phyloP scores from a whole-genome alignment of 2,797 vertebrate genomes.

The Rhynchonycteris naso region DNA sequence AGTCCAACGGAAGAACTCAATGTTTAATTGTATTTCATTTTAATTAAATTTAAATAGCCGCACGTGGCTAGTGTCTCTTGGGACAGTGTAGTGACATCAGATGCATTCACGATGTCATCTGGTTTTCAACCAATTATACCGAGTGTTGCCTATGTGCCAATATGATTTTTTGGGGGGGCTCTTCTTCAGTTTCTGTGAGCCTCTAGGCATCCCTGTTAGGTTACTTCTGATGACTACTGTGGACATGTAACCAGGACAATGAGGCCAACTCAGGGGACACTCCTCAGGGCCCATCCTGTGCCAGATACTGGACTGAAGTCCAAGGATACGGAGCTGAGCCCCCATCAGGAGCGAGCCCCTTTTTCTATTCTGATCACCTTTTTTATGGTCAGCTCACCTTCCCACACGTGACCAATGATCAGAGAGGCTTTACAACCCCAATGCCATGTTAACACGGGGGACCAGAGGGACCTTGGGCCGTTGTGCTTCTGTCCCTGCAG shows the following conservation, averaged over 20 bases:
- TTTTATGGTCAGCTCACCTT: neutral
- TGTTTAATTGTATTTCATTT: neutral
- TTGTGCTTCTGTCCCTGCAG: neutral
- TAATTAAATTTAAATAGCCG: neutral
- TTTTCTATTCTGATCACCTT: neutral
- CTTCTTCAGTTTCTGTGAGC: neutral
- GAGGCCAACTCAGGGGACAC: rapidly evolving
- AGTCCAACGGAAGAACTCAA: neutral
- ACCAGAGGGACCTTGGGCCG: neutral
- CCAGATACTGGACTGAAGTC: neutral
- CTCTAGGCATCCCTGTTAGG: neutral
- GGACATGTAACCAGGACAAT: neutral
- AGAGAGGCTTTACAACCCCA: neutral
- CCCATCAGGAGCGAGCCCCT: neutral
- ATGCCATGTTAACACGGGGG: neutral
- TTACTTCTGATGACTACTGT: neutral
- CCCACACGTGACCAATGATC: too few relatives aligned
- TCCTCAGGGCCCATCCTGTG: neutral
- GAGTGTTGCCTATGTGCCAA: rapidly evolving
- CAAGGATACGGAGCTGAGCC: rapidly evolving
- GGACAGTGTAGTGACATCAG: too few relatives aligned
- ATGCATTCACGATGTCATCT: neutral
- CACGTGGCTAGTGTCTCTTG: neutral
- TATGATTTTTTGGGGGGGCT: too few relatives aligned
- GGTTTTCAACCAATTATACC: neutral